Percentiles rank a stretch among this genome's conserved stretches.
These are phyloP conservation scores for Myrmecobius fasciatus DNA, from an alignment of 2,113 vertebrate species.

Conservation along the genomic window DNA sequence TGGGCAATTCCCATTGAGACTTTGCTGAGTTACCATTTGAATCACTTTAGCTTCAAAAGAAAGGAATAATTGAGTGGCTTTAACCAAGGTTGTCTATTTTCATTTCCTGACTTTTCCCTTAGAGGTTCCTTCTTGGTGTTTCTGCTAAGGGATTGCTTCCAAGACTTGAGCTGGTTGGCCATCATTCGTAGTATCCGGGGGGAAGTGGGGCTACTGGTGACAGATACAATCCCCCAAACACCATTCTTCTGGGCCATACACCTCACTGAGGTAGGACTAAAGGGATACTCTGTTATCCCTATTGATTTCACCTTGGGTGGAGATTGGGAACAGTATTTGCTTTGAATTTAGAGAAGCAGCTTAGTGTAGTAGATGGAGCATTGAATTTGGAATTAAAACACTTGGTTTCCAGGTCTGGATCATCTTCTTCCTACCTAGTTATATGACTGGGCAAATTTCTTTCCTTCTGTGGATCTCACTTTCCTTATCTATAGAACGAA, in stretches of 20 bases:
- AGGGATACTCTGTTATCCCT: neutral
- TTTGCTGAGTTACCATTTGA: neutral
- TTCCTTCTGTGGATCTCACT: neutral
- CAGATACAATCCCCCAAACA: conserved; percentile 9
- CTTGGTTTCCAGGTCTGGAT: neutral
- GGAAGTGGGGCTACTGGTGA: conserved; percentile 56
- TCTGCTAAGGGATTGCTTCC: conserved; percentile 57
- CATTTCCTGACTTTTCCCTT: accelerated
- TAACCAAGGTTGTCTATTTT: neutral
- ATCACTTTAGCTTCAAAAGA: neutral
- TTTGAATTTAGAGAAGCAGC: neutral
- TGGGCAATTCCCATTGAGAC: neutral
- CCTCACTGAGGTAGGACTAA: conserved; percentile 33
- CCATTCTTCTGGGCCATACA: conserved; percentile 70
- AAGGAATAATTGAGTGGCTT: neutral
- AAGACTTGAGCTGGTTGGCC: conserved; percentile 22
- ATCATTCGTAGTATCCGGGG: neutral
- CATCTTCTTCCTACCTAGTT: neutral
- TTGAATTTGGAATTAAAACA: neutral
- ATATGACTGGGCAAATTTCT: neutral
- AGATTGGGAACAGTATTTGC: neutral
- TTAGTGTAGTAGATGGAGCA: neutral
- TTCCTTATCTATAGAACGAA: neutral
- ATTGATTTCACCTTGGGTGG: neutral
- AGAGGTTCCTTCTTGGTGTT: conserved; percentile 44